Percentiles rank a stretch among this genome's conserved stretches.
Conservation (phyloP, 2,888 invertebrate species). For the Plagiodera versicolora region DNA sequence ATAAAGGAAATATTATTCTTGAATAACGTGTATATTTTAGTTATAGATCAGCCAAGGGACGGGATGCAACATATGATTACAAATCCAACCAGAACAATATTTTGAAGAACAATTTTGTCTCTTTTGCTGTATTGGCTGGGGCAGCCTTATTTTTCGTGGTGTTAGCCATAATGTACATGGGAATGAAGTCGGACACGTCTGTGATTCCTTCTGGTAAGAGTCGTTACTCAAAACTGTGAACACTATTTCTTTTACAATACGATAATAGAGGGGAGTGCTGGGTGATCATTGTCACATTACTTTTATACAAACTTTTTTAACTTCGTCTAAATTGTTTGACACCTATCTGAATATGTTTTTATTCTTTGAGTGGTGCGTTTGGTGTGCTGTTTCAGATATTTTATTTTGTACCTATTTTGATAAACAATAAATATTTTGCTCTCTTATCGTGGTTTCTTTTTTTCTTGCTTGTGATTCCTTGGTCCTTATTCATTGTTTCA, state of each 20-base stretch:
- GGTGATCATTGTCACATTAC: no score
- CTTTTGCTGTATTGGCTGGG: slow-evolving; percentile 63
- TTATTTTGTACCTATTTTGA: slow-evolving; percentile 42
- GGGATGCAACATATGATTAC: slow-evolving; percentile 46
- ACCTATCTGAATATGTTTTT: slow-evolving; percentile 11
- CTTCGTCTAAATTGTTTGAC: neutral
- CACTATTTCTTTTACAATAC: slow-evolving; percentile 1
- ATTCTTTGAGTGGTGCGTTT: slow-evolving; percentile 23
- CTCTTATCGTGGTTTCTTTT: slow-evolving; percentile 41
- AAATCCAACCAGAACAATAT: slow-evolving; percentile 55
- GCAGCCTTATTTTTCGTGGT: slow-evolving; percentile 68
- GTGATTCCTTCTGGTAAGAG: slow-evolving; percentile 60
- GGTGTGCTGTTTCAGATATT: slow-evolving; percentile 22
- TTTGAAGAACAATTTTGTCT: slow-evolving; percentile 65
- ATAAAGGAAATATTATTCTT: neutral
- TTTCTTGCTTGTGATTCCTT: slow-evolving; percentile 30
- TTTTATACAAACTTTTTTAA: neutral
- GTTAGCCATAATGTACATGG: slow-evolving; percentile 69
- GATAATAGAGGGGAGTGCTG: no score
- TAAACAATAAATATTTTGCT: slow-evolving; percentile 58
- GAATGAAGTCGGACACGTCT: slow-evolving; percentile 64
- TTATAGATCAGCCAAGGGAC: slow-evolving; percentile 39
- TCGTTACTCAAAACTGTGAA: slow-evolving; percentile 27
- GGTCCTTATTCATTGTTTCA: slow-evolving; percentile 26
- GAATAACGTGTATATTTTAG: slow-evolving; percentile 23